Base-by-base conservation (phyloP, 2,113 vertebrate genomes). In the Illadopsis cleaveri region DNA sequence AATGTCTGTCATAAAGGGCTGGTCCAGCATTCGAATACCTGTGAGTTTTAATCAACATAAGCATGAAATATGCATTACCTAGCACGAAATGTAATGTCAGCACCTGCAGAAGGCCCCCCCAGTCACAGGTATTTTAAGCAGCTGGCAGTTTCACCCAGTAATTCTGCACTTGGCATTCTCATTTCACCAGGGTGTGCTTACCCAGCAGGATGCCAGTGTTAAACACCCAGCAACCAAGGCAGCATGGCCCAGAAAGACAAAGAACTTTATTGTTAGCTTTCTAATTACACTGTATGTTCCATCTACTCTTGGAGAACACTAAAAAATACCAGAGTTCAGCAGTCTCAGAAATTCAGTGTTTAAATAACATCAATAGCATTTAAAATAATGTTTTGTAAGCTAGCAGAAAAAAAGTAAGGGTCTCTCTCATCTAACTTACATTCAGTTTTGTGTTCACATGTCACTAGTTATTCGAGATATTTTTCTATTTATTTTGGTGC, bases 1-100 rank as follows among this genome's bases (percentile, higher is more conserved):
- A 85, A 99, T 99, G 95, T 99, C 99, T 3, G 99, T 99, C 99
- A 99, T 99, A 69, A 99, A 99, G 0, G 99, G 99, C 94, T 99
- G 99, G 97, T 99, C 99, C 21, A 99, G 90, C 99, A 99, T 99
- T 56, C 99, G 98, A 94, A 99, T 99, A 62, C 99, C 99, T 99
- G 96, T 5, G 30, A 71, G 72, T 90, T 68, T 89, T 10, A 47
- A 71, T 6, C 64, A 91, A 71, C 38, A 93, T 9, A 85, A 81
- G 68, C 10, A 81, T 5, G 4, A 68, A 61, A 81, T 80, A 72
- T 35, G 30, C 44, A 85, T 51, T 38, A 47, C 5, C 8, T 33
- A 40, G 31, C 27, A 73, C 30, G 35, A 66, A 53, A 60, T 35
- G 70, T 31, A 48, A 81, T 42, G 51, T 86, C 75, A 68, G 75